Evolutionary conservation across 2,113 vertebrate species (phyloP).

Genomic region (Dromiciops gliroides): DNA sequence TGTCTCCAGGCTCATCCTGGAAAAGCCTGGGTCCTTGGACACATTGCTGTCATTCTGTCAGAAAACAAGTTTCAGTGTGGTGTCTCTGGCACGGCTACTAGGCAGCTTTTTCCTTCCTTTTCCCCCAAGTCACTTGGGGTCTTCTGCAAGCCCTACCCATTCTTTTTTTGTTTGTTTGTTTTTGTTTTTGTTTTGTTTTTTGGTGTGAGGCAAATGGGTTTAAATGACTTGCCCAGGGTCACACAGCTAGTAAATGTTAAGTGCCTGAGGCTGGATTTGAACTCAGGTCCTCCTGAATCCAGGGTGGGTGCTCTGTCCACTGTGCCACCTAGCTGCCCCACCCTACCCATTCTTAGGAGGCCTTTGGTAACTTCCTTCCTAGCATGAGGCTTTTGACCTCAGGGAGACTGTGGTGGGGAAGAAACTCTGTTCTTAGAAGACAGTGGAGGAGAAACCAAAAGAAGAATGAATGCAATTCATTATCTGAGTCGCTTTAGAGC

Average conservation of each 20-base stretch:
- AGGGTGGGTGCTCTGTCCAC: no score
- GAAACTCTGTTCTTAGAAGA: background rate
- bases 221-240: no score
- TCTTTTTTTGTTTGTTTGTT: no score
- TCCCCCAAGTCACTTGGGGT: accelerated
- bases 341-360: background rate
- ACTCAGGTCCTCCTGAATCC: no score
- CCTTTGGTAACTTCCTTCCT: background rate
- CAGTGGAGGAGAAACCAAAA: background rate
- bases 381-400: background rate
- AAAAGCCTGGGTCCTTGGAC: accelerated
- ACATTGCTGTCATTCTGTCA: accelerated
- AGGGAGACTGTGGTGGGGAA: background rate
- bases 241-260: no score
- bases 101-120: accelerated
- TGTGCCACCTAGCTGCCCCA: no score
- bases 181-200: no score
- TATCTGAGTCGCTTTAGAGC: background rate
- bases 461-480: background rate
- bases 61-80: accelerated
- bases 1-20: accelerated
- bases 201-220: no score
- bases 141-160: background rate
- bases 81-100: background rate
- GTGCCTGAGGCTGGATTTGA: no score